phyloP scores from a whole-genome alignment of 2,113 vertebrate genomes.

The Ammodytes dubius region DNA sequence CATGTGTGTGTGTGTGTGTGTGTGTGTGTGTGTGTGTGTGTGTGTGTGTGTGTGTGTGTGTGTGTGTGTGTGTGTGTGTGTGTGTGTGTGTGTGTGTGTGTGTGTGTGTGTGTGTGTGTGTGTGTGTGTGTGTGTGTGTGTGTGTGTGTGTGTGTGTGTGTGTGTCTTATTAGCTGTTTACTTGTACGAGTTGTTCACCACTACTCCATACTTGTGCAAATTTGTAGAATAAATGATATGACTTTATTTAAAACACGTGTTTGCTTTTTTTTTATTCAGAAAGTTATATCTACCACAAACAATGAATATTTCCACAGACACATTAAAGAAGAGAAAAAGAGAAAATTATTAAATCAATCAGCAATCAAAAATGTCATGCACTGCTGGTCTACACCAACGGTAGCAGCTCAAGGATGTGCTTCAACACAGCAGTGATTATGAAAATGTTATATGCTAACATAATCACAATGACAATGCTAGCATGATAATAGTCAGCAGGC shows the following conservation, averaged over 20 bases:
- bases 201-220: conserved; percentile 81
- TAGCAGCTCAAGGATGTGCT: too few relatives aligned
- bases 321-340: not conserved
- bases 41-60: conserved; percentile 20
- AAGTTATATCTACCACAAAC: not conserved
- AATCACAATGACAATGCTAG: not conserved
- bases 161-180: conserved; percentile 70
- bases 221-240: conserved; percentile 86
- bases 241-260: conserved; percentile 81
- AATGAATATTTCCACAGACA: not conserved
- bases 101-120: conserved; percentile 32
- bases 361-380: not conserved
- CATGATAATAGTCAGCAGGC: not conserved
- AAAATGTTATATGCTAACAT: not conserved
- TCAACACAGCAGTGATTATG: too few relatives aligned
- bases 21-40: conserved; percentile 17
- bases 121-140: conserved; percentile 17
- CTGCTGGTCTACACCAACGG: too few relatives aligned
- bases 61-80: conserved; percentile 34
- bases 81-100: conserved; percentile 32
- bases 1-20: conserved; percentile 27
- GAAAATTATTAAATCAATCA: not conserved
- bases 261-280: conserved; percentile 4
- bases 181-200: conserved; percentile 77
- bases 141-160: conserved; percentile 18